These are phyloP conservation scores for Trematocara variabile DNA, from an alignment of 2,113 vertebrate species.

Conservation along the genomic window DNA sequence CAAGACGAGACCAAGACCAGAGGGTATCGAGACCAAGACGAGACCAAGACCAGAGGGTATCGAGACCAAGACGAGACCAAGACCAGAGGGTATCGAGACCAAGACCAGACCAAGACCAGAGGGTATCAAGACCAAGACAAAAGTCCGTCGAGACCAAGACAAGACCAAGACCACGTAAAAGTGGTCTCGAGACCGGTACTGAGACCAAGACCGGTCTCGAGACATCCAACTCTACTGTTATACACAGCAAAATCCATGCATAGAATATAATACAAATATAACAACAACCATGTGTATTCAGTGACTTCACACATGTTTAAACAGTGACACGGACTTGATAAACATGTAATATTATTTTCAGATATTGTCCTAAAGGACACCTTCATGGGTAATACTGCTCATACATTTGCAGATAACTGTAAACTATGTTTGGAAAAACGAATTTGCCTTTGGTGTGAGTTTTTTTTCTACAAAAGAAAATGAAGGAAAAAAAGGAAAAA, in stretches of 20 bases:
- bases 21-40: too few species aligned
- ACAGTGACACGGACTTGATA: rapidly evolving
- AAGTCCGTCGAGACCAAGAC: too few species aligned
- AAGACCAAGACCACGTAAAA: too few species aligned
- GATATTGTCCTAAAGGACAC: not conserved
- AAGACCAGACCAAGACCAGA: too few species aligned
- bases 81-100: too few species aligned
- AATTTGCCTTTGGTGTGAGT: not conserved
- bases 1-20: too few species aligned
- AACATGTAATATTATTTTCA: not conserved
- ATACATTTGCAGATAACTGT: not conserved
- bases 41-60: too few species aligned
- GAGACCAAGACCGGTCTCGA: too few species aligned
- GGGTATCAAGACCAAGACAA: too few species aligned
- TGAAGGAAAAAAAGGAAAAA: not conserved
- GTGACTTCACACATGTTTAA: not conserved
- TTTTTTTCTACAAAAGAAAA: not conserved
- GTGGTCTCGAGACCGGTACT: too few species aligned
- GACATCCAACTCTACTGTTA: not conserved
- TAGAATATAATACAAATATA: not conserved
- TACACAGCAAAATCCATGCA: not conserved
- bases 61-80: too few species aligned
- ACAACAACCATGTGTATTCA: not conserved
- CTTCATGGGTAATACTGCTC: not conserved
- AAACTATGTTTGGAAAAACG: not conserved